Evolutionary conservation across 92 coral and sea anemone genomes (phyloP).

Genomic region (Ricordea florida): DNA sequence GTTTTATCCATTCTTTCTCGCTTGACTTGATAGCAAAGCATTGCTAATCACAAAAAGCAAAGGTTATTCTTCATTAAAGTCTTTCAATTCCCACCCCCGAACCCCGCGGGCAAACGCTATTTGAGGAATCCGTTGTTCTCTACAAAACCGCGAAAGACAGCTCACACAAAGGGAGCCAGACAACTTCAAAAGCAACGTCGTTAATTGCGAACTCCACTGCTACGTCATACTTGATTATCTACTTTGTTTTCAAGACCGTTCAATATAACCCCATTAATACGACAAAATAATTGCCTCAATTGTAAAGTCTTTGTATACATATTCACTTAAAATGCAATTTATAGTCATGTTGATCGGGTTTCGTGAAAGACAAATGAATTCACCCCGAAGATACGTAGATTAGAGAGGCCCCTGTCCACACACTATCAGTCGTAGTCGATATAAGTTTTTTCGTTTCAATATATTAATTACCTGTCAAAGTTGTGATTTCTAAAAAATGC

Average conservation of each 20-base stretch:
- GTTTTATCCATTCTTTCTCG: background rate
- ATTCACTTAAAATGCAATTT: slow-evolving; percentile 83
- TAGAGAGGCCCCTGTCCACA: background rate
- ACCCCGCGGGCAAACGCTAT: slow-evolving; percentile 50
- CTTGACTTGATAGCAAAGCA: slow-evolving; percentile 2
- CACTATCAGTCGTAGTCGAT: slow-evolving; percentile 2
- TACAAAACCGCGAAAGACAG: slow-evolving; percentile 5
- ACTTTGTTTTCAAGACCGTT: slow-evolving; percentile 60
- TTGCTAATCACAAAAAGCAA: slow-evolving; percentile 23
- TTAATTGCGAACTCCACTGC: slow-evolving; percentile 63
- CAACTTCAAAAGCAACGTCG: slow-evolving; percentile 17
- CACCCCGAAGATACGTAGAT: background rate
- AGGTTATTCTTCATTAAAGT: slow-evolving; percentile 60
- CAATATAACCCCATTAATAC: slow-evolving; percentile 72
- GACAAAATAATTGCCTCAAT: slow-evolving; percentile 71
- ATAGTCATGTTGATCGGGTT: slow-evolving; percentile 11
- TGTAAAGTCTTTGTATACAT: slow-evolving; percentile 69
- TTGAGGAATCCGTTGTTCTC: slow-evolving; percentile 20
- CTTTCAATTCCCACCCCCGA: slow-evolving; percentile 35
- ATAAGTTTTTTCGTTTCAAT: slow-evolving; percentile 8
- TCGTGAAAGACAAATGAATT: slow-evolving; percentile 31
- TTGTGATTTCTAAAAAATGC: too few species aligned
- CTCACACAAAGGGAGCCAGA: slow-evolving; percentile 19
- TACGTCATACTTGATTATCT: slow-evolving; percentile 69
- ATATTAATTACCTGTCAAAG: background rate